Conservation (phyloP, 2,888 invertebrate species). For the Perithous albicinctus region DNA sequence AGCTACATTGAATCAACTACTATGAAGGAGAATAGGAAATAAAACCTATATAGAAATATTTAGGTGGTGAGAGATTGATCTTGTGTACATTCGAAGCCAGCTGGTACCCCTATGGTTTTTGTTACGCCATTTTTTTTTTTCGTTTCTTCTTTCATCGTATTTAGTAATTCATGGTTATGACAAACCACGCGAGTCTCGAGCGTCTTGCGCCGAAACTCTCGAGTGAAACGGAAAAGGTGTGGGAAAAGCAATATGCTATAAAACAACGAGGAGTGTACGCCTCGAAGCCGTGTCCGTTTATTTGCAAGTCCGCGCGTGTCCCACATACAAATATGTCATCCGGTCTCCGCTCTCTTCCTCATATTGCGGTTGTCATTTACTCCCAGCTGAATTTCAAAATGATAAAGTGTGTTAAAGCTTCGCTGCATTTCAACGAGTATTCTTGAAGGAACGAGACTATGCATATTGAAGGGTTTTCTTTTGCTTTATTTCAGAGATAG, state of each 20-base stretch:
- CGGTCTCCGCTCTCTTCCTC: neutral
- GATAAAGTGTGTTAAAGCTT: neutral
- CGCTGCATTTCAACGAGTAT: neutral
- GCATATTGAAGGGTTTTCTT: neutral
- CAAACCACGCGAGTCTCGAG: neutral
- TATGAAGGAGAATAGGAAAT: neutral
- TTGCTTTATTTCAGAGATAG: neutral
- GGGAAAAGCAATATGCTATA: constrained; percentile 35
- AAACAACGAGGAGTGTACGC: constrained; percentile 25
- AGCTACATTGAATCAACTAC: too few relatives aligned
- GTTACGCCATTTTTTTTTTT: neutral
- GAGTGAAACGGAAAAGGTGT: neutral
- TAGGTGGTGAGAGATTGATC: too few relatives aligned
- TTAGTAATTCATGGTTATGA: neutral
- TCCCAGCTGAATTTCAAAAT: constrained; percentile 20
- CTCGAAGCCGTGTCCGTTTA: constrained; percentile 13
- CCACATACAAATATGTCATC: constrained; percentile 35
- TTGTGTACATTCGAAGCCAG: neutral
- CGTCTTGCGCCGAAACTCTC: constrained; percentile 5
- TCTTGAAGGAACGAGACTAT: neutral
- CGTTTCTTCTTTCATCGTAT: neutral
- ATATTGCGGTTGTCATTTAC: constrained; percentile 16
- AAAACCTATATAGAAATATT: neutral
- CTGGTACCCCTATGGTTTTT: neutral
- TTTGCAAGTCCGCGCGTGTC: constrained; percentile 37